Evolutionary conservation across 2,113 vertebrate species (phyloP).

Genomic region (Calyptommatus sinebrachiatus): DNA sequence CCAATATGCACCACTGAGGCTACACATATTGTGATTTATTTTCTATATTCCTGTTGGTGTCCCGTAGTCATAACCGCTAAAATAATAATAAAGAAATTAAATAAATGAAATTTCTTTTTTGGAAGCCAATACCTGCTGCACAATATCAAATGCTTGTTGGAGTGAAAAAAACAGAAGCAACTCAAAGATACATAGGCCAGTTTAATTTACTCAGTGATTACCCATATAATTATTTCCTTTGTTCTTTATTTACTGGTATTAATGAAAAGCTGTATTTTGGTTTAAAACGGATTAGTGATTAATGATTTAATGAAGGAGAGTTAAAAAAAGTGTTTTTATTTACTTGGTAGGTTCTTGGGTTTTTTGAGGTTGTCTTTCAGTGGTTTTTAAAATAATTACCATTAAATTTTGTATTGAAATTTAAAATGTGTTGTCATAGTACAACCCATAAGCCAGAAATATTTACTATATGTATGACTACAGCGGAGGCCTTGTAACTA

Average conservation of each 20-base stretch:
- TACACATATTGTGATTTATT: not conserved
- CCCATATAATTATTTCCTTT: slow-evolving; percentile 1
- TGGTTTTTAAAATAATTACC: not conserved
- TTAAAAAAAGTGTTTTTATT: not conserved
- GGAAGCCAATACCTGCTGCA: not conserved
- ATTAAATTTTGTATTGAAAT: not conserved
- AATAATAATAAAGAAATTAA: not conserved
- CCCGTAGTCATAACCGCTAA: too few species aligned
- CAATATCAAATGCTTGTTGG: not conserved
- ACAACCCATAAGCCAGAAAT: too few species aligned
- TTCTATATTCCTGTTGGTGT: too few species aligned
- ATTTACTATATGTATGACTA: not conserved
- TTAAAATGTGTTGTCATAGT: not conserved
- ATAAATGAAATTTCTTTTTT: not conserved
- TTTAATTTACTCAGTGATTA: not conserved
- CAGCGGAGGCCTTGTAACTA: not conserved
- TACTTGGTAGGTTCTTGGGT: not conserved
- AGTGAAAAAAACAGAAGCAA: not conserved
- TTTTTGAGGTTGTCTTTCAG: not conserved
- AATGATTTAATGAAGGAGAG: not conserved
- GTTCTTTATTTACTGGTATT: not conserved
- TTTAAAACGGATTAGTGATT: not conserved
- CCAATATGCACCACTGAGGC: not conserved
- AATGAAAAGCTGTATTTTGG: not conserved
- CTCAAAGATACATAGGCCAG: not conserved